These are phyloP conservation scores for Eurystomus glaucurus DNA, from an alignment of 2,797 vertebrate species.

Conservation along the genomic window DNA sequence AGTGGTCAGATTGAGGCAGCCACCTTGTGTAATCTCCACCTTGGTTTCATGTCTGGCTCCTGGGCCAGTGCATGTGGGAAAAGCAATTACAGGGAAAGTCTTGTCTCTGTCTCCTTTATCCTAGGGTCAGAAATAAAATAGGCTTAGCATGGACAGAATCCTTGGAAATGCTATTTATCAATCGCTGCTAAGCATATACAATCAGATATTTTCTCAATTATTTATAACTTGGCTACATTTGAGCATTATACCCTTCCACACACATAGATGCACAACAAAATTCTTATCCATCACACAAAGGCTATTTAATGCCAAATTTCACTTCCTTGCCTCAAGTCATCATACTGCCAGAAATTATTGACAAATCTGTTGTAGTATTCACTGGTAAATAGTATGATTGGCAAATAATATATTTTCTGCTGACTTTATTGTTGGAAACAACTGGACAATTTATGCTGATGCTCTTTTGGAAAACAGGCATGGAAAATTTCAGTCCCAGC, in stretches of 20 bases:
- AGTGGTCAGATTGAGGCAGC: fast-evolving
- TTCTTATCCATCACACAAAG: not conserved
- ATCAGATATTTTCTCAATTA: slow-evolving; percentile 49
- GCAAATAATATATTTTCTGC: slow-evolving; percentile 63
- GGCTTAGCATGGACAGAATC: not conserved
- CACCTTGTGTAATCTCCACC: not conserved
- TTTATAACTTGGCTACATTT: slow-evolving; percentile 12
- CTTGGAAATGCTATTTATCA: slow-evolving; percentile 21
- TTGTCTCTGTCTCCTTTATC: not conserved
- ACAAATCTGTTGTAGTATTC: slow-evolving; percentile 38
- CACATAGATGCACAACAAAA: not conserved
- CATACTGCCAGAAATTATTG: slow-evolving; percentile 52
- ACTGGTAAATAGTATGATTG: slow-evolving; percentile 52
- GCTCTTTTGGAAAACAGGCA: slow-evolving; percentile 38
- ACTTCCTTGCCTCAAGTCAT: slow-evolving; percentile 35
- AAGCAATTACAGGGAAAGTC: not conserved
- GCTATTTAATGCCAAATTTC: slow-evolving; percentile 13
- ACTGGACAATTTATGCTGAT: slow-evolving; percentile 62
- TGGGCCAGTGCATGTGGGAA: not conserved
- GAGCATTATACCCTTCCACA: not conserved
- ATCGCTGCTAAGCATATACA: not conserved
- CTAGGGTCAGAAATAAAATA: not conserved
- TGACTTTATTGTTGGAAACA: slow-evolving; percentile 63
- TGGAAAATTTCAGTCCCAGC: slow-evolving; percentile 43
- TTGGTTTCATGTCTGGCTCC: not conserved